Evolutionary conservation across 2,888 invertebrate genomes (phyloP).

Genomic region (Drepana falcataria): DNA sequence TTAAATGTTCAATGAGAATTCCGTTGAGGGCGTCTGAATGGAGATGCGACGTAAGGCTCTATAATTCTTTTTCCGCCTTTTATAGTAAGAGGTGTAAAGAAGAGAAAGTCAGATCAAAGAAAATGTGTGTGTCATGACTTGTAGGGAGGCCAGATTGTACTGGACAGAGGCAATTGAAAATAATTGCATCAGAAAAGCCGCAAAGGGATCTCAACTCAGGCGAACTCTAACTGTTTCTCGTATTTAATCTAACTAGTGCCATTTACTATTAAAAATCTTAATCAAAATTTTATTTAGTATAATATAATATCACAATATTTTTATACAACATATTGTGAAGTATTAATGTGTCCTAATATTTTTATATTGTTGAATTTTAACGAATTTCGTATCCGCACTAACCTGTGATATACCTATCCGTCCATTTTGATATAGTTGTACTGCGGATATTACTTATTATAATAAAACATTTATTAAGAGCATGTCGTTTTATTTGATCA

Average conservation of each 20-base stretch:
- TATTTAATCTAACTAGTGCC: not conserved
- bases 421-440: conserved; percentile 51
- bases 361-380: conserved; percentile 8
- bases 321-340: conserved; percentile 10
- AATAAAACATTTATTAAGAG: conserved; percentile 30
- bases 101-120: too few relatives aligned
- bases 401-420: conserved; percentile 74
- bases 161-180: too few relatives aligned
- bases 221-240: too few relatives aligned
- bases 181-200: too few relatives aligned
- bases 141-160: too few relatives aligned
- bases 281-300: too few relatives aligned
- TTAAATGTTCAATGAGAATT: not conserved
- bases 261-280: not conserved
- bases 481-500: conserved; percentile 6
- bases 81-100: too few relatives aligned
- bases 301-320: not conserved
- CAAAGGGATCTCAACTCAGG: too few relatives aligned
- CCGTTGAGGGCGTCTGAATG: not conserved
- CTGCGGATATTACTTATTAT: conserved; percentile 24
- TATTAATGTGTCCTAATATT: conserved; percentile 10
- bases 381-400: conserved; percentile 30
- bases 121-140: too few relatives aligned
- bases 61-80: too few relatives aligned
- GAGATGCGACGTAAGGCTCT: too few relatives aligned